Evolutionary conservation across 2,888 invertebrate genomes (phyloP).

Genomic region (Apamea crenata): DNA sequence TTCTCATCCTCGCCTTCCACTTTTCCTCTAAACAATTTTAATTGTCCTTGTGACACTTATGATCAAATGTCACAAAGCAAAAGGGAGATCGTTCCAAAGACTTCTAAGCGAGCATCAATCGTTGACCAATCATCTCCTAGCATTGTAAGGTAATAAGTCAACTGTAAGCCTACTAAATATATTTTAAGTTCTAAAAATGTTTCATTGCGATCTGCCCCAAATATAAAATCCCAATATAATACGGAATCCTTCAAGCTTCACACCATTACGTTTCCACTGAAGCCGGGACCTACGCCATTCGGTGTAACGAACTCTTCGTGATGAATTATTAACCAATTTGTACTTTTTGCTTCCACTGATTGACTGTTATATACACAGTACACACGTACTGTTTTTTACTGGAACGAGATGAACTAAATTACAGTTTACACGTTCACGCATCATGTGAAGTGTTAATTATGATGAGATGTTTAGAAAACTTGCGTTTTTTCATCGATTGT

Average conservation of each 20-base stretch:
- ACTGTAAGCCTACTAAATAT: neutral
- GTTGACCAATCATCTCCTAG: neutral
- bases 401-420: conserved; percentile 62
- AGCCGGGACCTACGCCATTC: conserved; percentile 42
- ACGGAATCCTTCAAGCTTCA: conserved; percentile 25
- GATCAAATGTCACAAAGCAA: neutral
- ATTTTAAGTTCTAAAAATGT: neutral
- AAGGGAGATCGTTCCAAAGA: neutral
- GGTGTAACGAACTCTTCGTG: conserved; percentile 61
- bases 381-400: conserved; percentile 52
- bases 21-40: neutral
- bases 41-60: neutral
- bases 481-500: conserved; percentile 42
- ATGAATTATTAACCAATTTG: conserved; percentile 68
- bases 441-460: conserved; percentile 53
- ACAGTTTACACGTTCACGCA: conserved; percentile 65
- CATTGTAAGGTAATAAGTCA: neutral
- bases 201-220: neutral
- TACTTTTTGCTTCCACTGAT: conserved; percentile 62
- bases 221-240: conserved; percentile 15
- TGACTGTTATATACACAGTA: conserved; percentile 56
- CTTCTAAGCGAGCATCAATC: neutral
- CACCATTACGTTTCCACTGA: conserved; percentile 26
- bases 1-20: neutral
- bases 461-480: conserved; percentile 61